These are phyloP conservation scores for Chrysomela aeneicollis DNA, from an alignment of 2,888 invertebrate species.

Conservation along the genomic window DNA sequence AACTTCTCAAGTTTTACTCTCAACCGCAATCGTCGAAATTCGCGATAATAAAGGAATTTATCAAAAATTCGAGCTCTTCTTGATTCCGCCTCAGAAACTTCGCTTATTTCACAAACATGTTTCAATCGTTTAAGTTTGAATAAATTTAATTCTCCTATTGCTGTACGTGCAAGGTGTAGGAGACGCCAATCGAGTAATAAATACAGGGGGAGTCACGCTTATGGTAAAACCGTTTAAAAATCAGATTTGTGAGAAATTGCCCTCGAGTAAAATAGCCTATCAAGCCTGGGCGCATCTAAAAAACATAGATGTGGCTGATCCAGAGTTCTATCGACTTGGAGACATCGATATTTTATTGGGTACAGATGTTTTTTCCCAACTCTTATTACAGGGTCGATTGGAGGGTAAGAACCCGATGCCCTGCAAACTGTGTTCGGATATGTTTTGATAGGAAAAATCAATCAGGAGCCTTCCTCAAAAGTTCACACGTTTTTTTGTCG, in stretches of 20 bases:
- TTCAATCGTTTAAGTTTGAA: neutral
- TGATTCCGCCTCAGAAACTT: neutral
- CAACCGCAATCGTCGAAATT: neutral
- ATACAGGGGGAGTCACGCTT: neutral
- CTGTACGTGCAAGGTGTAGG: constrained; percentile 2
- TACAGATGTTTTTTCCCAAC: neutral
- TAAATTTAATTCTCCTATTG: neutral
- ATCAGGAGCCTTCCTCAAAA: too few species aligned
- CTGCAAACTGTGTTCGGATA: constrained; percentile 5
- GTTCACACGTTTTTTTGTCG: too few species aligned
- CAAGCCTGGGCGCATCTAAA: constrained; percentile 5
- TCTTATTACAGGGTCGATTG: neutral
- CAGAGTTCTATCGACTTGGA: neutral
- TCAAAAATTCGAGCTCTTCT: constrained; percentile 1
- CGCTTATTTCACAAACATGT: neutral
- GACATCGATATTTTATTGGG: neutral
- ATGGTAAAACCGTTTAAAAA: neutral
- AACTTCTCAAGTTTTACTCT: too few species aligned
- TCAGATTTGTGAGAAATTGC: constrained; percentile 7
- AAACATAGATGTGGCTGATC: neutral
- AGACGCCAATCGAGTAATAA: neutral
- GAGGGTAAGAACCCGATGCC: constrained; percentile 1
- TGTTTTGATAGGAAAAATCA: neutral
- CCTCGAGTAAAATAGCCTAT: neutral
- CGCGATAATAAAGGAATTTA: neutral